These are phyloP conservation scores for Blastomussa wellsi DNA, from an alignment of 92 coral and sea anemone genomes.

Conservation along the genomic window DNA sequence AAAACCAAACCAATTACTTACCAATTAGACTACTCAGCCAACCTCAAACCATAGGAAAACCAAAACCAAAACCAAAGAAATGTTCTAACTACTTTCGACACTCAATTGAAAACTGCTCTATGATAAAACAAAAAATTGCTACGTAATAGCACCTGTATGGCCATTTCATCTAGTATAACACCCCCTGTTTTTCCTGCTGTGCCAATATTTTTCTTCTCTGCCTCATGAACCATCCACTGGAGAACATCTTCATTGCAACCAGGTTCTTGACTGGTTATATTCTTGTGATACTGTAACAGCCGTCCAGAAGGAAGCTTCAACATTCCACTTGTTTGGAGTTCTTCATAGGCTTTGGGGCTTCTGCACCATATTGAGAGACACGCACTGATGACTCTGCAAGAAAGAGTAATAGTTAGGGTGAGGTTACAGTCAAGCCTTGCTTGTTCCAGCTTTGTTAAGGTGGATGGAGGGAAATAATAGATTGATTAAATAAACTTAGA, in stretches of 20 bases:
- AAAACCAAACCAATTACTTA: too few relatives aligned
- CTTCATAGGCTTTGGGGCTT: conserved; percentile 60
- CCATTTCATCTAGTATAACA: conserved; percentile 61
- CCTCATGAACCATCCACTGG: conserved; percentile 54
- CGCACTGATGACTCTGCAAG: conserved; percentile 42
- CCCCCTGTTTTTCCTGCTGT: conserved; percentile 53
- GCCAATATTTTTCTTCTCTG: conserved; percentile 29
- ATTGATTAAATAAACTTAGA: background rate
- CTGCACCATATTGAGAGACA: conserved; percentile 61
- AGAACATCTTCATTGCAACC: conserved; percentile 43
- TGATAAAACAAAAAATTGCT: background rate
- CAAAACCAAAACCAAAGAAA: too few relatives aligned
- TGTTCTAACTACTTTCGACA: too few relatives aligned
- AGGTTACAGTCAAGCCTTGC: background rate
- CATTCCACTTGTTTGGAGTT: conserved; percentile 49
- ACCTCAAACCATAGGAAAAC: too few relatives aligned
- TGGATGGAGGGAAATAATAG: background rate
- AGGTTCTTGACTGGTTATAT: conserved; percentile 43
- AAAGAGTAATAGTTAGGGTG: background rate
- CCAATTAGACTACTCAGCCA: too few relatives aligned
- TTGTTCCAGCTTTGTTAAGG: background rate
- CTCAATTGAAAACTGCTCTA: background rate
- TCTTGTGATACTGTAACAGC: conserved; percentile 40
- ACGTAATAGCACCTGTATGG: conserved; percentile 45
- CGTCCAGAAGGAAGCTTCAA: conserved; percentile 52